Conservation (phyloP, 2,797 vertebrate genomes). For the Buphagus erythrorhynchus region DNA sequence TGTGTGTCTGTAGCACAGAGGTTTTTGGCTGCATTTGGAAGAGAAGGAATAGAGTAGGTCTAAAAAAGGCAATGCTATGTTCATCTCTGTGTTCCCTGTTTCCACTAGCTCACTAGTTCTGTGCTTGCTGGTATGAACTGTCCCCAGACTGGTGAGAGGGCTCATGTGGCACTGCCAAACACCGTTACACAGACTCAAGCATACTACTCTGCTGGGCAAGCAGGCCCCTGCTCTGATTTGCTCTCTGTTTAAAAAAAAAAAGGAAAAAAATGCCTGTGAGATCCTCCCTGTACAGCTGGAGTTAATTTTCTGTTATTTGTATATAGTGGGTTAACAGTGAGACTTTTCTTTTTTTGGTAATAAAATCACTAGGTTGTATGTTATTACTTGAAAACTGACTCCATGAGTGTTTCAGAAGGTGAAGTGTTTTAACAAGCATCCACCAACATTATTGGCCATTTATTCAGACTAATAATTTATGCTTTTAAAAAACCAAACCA, state of each 20-base stretch:
- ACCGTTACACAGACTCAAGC: accelerated
- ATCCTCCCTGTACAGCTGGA: background rate
- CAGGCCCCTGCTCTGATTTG: background rate
- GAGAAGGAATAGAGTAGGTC: background rate
- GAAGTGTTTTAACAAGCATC: constrained; percentile 29
- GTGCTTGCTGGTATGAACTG: background rate
- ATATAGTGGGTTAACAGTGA: background rate
- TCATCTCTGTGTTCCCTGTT: background rate
- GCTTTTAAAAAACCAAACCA: background rate
- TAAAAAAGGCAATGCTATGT: background rate
- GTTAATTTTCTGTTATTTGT: constrained; percentile 16
- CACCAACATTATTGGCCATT: background rate
- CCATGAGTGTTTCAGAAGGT: background rate
- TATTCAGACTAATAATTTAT: constrained; percentile 2
- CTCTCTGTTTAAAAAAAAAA: background rate
- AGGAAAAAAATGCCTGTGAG: background rate
- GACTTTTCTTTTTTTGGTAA: background rate
- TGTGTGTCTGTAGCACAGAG: background rate
- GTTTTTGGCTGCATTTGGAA: background rate
- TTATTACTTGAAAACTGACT: constrained; percentile 42
- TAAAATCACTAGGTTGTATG: background rate
- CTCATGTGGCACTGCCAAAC: background rate
- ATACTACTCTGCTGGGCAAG: background rate
- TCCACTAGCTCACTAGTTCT: background rate
- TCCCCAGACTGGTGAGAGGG: background rate